Evolutionary conservation across 2,797 vertebrate species (phyloP), one percentile per base, ranked within the genome.

Genomic region (Gymnopithys bicolor): DNA sequence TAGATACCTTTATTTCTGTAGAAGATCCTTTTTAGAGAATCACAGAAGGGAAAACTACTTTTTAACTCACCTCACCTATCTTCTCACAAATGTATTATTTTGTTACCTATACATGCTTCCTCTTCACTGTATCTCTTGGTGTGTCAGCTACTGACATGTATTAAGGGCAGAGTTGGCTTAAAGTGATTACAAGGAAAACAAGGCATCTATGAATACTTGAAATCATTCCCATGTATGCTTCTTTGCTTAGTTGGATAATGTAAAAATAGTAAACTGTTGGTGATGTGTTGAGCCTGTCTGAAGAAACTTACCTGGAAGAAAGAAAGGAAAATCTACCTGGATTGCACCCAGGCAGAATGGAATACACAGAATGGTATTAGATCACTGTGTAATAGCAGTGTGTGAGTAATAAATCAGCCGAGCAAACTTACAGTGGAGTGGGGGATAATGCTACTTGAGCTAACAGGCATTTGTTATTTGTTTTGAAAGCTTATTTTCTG

Each of bases 221-320:
- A 90, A 89, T 91, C 71, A 94, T 95, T 94, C 84, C 55, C 1
- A 0, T 87, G 32, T 63, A 27, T 62, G 23, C 32, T 41, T 67
- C 64, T 43, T 67, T 68, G 37, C 33, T 88, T 88, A 6, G 1
- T 58, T 63, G 62, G 25, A 23, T 67, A 60, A 58, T 25, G 28
- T 46, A 69, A 94, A 73, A 74, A 77, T 17, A 62, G 33, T 30
- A 51, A 45, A 3, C 28, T 70, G 21, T 49, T 78, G 56, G 82
- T 84, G 90, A 84, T 90, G 89, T 71, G 93, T 73, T 79, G 27
- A 84, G 52, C 52, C 64, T 87, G 37, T 58, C 63, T 92, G 87
- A 87, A 70, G 39, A 87, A 87, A 91, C 69, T 63, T 80, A 70
- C 82, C 55, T 67, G 18, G 28, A 67, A 33, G 53, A 25, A 74